These are phyloP conservation scores for Tuberolachnus salignus DNA, from an alignment of 2,888 invertebrate genomes.

Conservation along the genomic window DNA sequence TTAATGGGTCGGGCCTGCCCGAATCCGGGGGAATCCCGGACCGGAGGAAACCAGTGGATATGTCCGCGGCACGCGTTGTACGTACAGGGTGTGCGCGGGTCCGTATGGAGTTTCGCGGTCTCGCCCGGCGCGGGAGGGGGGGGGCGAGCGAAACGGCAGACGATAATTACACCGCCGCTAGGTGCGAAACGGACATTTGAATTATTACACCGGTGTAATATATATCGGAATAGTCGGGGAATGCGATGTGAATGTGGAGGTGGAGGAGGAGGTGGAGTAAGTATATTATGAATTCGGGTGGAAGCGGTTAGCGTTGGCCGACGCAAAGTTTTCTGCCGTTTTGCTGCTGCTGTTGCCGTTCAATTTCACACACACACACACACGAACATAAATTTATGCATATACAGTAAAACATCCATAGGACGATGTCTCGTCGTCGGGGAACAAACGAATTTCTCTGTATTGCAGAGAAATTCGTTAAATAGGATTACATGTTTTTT, in stretches of 20 bases:
- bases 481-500: too few species aligned
- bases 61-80: conserved; percentile 24
- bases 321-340: too few species aligned
- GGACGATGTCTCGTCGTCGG: too few species aligned
- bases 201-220: conserved; percentile 11
- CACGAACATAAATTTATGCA: too few species aligned
- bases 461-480: too few species aligned
- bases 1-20: conserved; percentile 39
- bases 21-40: background rate
- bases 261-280: background rate
- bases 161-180: conserved; percentile 31
- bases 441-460: too few species aligned
- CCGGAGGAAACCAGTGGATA: background rate
- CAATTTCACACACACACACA: too few species aligned
- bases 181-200: conserved; percentile 43
- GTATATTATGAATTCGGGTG: too few species aligned
- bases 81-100: background rate
- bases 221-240: too few species aligned
- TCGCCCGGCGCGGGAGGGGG: background rate
- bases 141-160: background rate
- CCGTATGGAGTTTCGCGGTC: conserved; percentile 31
- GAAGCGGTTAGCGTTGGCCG: too few species aligned
- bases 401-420: too few species aligned
- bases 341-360: too few species aligned
- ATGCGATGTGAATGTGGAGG: background rate